Percentiles rank a stretch among this genome's conserved stretches.
phyloP scores from a whole-genome alignment of 2,888 invertebrate species.

The Drosophila bunnanda region DNA sequence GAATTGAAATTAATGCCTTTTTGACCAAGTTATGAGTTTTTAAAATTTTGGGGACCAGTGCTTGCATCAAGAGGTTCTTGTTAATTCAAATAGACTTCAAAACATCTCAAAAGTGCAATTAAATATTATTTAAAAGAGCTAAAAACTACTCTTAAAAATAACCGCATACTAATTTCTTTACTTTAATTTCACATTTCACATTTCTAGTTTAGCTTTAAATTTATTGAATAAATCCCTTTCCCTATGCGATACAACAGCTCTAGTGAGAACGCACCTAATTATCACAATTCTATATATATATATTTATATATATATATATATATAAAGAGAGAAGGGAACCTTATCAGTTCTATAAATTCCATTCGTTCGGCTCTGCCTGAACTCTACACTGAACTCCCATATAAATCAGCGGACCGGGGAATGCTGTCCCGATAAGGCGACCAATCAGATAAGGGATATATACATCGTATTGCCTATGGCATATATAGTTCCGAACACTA shows the following conservation, averaged over 20 bases:
- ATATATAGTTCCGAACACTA: neutral
- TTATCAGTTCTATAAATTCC: conserved; percentile 39
- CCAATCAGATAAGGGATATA: conserved; percentile 17
- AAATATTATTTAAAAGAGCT: neutral
- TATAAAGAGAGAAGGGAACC: neutral
- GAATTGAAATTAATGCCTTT: no score
- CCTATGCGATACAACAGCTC: neutral
- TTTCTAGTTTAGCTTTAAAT: no score
- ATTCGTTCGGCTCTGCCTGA: conserved; percentile 25
- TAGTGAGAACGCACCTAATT: conserved; percentile 15
- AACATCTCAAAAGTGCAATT: neutral
- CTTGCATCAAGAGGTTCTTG: no score
- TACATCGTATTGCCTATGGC: neutral
- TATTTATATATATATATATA: neutral
- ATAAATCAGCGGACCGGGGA: conserved; percentile 31
- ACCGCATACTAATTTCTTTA: neutral
- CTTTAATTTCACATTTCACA: no score
- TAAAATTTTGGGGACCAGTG: no score
- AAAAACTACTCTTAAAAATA: no score
- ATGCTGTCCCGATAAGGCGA: conserved; percentile 25
- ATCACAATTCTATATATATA: conserved; percentile 21
- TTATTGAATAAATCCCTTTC: neutral
- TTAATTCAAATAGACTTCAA: neutral
- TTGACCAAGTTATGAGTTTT: no score
- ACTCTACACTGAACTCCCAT: conserved; percentile 21